A percentile compares a stretch with the other conserved stretches of the same genome.
These are phyloP conservation scores for Embidobia sp. DNA, from an alignment of 2,888 invertebrate genomes.

Conservation along the genomic window DNA sequence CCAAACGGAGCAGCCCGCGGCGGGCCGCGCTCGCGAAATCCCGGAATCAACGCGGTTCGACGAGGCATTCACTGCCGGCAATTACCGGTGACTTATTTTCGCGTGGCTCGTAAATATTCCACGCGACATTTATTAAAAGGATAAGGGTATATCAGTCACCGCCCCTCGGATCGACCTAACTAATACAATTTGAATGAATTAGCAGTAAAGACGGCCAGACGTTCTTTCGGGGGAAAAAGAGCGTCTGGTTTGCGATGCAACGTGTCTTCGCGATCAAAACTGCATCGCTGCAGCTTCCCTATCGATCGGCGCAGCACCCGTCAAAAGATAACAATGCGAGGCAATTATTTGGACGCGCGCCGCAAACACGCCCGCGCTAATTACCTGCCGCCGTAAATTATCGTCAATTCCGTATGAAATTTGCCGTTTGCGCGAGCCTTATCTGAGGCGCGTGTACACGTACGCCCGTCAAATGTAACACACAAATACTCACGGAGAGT, in stretches of 20 bases:
- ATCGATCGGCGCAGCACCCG: constrained; percentile 31
- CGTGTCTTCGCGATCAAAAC: constrained; percentile 8
- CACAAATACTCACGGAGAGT: constrained; percentile 57
- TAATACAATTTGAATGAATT: constrained; percentile 81
- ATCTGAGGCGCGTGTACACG: constrained; percentile 60
- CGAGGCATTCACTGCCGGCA: constrained; percentile 13
- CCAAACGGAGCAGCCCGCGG: constrained; percentile 15
- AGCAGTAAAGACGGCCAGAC: too few species aligned
- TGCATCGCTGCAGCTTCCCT: constrained; percentile 34
- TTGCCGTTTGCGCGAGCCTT: constrained; percentile 72
- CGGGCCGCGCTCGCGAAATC: neutral
- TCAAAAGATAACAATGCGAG: constrained; percentile 59
- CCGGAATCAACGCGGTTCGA: constrained; percentile 27
- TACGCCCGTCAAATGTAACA: constrained; percentile 49
- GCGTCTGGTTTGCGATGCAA: neutral
- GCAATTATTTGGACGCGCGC: constrained; percentile 53
- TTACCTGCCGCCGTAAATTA: constrained; percentile 75
- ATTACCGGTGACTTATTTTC: constrained; percentile 27
- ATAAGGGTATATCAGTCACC: constrained; percentile 24
- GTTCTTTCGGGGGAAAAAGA: too few species aligned
- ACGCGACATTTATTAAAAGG: constrained; percentile 63
- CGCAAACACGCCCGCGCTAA: constrained; percentile 67
- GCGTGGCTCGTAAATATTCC: neutral
- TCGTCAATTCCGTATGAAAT: constrained; percentile 75
- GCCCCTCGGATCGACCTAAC: too few species aligned